Conservation (phyloP, 1,140 invertebrate genomes). For the Drosophila kikkawai region DNA sequence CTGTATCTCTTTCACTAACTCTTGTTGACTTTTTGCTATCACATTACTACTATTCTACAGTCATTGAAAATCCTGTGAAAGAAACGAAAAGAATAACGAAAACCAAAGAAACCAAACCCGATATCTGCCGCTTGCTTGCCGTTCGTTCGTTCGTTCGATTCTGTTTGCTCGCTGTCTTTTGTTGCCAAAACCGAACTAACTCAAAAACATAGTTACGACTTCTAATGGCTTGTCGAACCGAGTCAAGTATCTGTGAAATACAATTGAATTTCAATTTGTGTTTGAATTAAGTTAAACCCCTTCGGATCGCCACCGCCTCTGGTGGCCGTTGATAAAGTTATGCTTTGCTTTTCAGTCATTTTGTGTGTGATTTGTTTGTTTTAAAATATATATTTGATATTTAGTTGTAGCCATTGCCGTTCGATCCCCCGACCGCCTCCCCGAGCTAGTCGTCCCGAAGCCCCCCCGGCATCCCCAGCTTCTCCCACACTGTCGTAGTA, state of each 20-base stretch:
- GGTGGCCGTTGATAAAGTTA: conserved; percentile 19
- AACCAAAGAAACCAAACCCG: conserved; percentile 58
- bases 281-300: conserved; percentile 36
- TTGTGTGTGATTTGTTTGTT: conserved; percentile 75
- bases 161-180: conserved; percentile 77
- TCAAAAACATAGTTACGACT: conserved; percentile 15
- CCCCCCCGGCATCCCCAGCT: conserved; percentile 1
- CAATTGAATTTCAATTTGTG: conserved; percentile 31
- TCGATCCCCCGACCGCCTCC: conserved; percentile 1
- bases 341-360: conserved; percentile 51
- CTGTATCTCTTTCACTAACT: conserved; percentile 64
- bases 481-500: conserved; percentile 37
- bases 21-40: conserved; percentile 71
- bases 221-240: conserved; percentile 46
- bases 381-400: conserved; percentile 43
- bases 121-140: conserved; percentile 75
- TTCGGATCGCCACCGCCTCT: conserved; percentile 4
- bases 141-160: conserved; percentile 63
- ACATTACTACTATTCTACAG: conserved; percentile 46
- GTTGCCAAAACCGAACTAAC: conserved; percentile 63
- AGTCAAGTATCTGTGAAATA: conserved; percentile 64
- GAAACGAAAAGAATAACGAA: conserved; percentile 42
- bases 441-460: background rate
- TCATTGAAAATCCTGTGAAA: conserved; percentile 52
- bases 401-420: conserved; percentile 57